phyloP scores from a whole-genome alignment of 2,797 vertebrate species.

The Anguilla obscura region DNA sequence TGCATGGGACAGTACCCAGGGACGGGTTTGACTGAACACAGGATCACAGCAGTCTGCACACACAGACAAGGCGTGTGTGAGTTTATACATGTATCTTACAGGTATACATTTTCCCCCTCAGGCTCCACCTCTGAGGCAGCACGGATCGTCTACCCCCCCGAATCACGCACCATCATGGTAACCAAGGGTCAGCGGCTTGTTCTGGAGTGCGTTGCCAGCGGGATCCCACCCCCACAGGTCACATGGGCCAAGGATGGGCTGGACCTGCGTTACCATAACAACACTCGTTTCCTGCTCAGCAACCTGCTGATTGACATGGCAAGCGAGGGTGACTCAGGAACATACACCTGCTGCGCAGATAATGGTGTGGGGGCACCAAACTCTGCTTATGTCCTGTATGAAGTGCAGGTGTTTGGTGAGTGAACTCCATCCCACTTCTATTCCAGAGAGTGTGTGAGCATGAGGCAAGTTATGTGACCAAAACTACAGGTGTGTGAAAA shows the following conservation, averaged over 20 bases:
- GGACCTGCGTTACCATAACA: slow-evolving; percentile 81
- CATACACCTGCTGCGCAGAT: slow-evolving; percentile 85
- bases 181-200: slow-evolving; percentile 94
- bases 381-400: slow-evolving; percentile 82
- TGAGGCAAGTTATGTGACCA: not conserved
- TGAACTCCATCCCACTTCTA: slow-evolving; percentile 21
- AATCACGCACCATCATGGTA: slow-evolving; percentile 90
- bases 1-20: not conserved
- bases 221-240: slow-evolving; percentile 88
- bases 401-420: slow-evolving; percentile 95
- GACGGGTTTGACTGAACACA: not conserved
- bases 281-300: slow-evolving; percentile 90
- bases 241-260: slow-evolving; percentile 91
- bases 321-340: slow-evolving; percentile 88
- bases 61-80: not conserved
- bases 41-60: not conserved
- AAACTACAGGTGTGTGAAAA: not conserved
- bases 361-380: slow-evolving; percentile 79
- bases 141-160: slow-evolving; percentile 90
- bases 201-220: slow-evolving; percentile 93
- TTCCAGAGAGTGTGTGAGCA: not conserved
- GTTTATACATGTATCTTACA: not conserved
- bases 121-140: slow-evolving; percentile 91
- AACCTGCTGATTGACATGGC: slow-evolving; percentile 91
- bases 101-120: slow-evolving; percentile 47